Percentiles rank a stretch among this genome's conserved stretches.
phyloP scores from a whole-genome alignment of 1,140 invertebrate genomes.

The Drosophila elegans region DNA sequence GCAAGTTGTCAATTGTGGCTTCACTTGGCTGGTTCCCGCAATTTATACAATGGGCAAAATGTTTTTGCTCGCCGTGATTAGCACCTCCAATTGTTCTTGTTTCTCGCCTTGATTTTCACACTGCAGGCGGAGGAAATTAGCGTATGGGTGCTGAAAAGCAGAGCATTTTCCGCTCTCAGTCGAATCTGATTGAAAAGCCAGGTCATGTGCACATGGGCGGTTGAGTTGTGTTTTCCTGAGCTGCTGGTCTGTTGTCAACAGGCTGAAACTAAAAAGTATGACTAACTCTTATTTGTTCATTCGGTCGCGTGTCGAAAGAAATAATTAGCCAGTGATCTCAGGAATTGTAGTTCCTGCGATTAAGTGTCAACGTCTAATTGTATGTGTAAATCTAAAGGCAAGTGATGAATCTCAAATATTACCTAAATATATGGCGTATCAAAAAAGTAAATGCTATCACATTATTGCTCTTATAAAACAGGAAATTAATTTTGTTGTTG shows the following conservation, averaged over 20 bases:
- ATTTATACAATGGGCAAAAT: constrained; percentile 65
- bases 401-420: constrained; percentile 3
- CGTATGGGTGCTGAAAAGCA: constrained; percentile 46
- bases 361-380: constrained; percentile 18
- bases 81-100: constrained; percentile 67
- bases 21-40: constrained; percentile 1
- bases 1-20: constrained; percentile 41
- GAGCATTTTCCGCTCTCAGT: constrained; percentile 48
- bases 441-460: neutral
- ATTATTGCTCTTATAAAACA: no score
- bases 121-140: constrained; percentile 54
- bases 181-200: constrained; percentile 33
- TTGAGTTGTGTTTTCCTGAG: constrained; percentile 5
- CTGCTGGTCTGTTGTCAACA: constrained; percentile 25
- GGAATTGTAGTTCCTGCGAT: constrained; percentile 5
- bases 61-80: constrained; percentile 55
- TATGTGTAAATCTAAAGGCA: constrained; percentile 2
- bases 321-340: constrained; percentile 66
- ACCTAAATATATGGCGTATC: constrained; percentile 2
- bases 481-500: no score
- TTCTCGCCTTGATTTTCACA: constrained; percentile 63
- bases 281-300: constrained; percentile 56
- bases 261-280: constrained; percentile 8
- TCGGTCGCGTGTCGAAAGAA: constrained; percentile 66
- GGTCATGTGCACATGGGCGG: constrained; percentile 54